Base-by-base conservation (phyloP, 2,797 vertebrate species). In the Falco peregrinus region DNA sequence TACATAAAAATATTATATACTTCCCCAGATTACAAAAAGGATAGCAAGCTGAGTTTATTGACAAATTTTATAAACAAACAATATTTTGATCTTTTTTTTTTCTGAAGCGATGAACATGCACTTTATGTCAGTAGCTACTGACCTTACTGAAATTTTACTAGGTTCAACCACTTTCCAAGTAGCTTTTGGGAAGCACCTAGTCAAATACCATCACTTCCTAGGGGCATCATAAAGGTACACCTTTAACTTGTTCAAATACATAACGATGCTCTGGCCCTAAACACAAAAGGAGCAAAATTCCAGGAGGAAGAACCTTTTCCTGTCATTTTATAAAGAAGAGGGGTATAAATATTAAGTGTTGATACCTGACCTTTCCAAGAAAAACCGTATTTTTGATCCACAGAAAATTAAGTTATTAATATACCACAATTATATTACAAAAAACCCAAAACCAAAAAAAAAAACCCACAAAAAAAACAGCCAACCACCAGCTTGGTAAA, bases 221-320 rank as follows among this genome's bases (percentile, higher is more conserved):
- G 10, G 31, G 43, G 13, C 26, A 68, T 29, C 60, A 64, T 15
- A 68, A 69, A 85, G 50, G 48, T 10, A 61, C 16, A 28, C 26
- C 53, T 92, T 75, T 60, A 84, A 69, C 10, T 33, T 26, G 13
- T 19, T 64, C 56, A 70, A 78, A 80, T 14, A 43, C 10, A 5
- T 74, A 68, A 84, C 26, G 87, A 60, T 16, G 21, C 8, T 70
- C 37, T 75, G 45, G 53, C 53, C 90, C 54, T 85, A 76, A 85
- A 84, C 9, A 19, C 50, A 89, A 94, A 85, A 68, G 39, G 33
- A 78, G 67, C 60, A 91, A 59, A 92, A 95, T 54, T 77, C 43
- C 75, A 87, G 48, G 48, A 82, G 21, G 31, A 94, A 60, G 51
- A 70, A 50, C 45, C 37, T 89, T 93, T 96, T 94, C 77, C 91